Base-by-base conservation (phyloP, 2,888 invertebrate genomes). In the Amiota minor region DNA sequence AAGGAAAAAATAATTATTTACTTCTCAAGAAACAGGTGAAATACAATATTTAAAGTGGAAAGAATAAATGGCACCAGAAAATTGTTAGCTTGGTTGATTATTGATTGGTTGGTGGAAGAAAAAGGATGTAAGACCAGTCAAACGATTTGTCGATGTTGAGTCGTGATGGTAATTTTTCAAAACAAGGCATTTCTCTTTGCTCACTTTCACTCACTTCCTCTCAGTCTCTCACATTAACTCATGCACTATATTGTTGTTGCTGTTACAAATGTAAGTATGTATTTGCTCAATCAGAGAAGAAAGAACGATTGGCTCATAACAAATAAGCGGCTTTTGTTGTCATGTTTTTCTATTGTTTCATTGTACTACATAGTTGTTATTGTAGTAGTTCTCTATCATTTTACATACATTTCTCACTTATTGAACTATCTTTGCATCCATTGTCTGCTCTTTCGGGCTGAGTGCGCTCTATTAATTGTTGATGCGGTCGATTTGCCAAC, bases 401-500 rank as follows among this genome's bases (percentile, higher is more conserved):
- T 59, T 20, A 6, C 59, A 16, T 56, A 56, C 16, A 10, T 56
- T 2, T 16, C 10, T 11, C 59, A 59, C 4, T 59, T 35, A 35
- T 35, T 35, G 35, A 35, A 35, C 35, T 35, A 6, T 35, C 35
- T 2, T 35, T 35, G 35, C 35, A 6, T 35, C 6, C 35, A 35
- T 35, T 35, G 35, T 35, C 6, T 59, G 20, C 20, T 9, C 20
- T 16, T 18, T 59, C 59, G 20, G 11, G 20, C 59, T 16, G 16
- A 11, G 14, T 53, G 53, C 35, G 45, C 14, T 65, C 47, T 47
- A 10, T 65, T 65, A 65, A 65, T 65, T 65, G 65, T 20, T n/a
- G 46, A 47, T 65, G 65, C 65, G 65, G 65, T 65, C 65, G 65
- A 65, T 47, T 65, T 46, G 16, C 35, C 18, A 16, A 49, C 47